Conservation (phyloP, 53 echinoderm and acorn worm species). For the Antedon mediterranea region DNA sequence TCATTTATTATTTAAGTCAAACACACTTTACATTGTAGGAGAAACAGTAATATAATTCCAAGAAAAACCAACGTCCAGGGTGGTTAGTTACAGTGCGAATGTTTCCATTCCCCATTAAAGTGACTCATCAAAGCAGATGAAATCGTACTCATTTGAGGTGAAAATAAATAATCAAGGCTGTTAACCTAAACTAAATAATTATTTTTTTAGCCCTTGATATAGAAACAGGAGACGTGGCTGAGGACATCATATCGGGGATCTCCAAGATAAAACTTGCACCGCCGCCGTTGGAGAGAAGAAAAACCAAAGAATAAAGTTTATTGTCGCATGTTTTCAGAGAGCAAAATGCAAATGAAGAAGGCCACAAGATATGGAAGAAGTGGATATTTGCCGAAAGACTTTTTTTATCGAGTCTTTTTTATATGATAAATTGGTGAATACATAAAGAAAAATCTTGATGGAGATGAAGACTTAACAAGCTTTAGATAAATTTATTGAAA, state of each 20-base stretch:
- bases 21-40: too few relatives aligned
- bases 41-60: too few relatives aligned
- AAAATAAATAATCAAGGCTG: too few relatives aligned
- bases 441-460: neutral
- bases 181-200: neutral
- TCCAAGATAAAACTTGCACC: slow-evolving; percentile 79
- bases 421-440: neutral
- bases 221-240: slow-evolving; percentile 73
- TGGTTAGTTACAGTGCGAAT: too few relatives aligned
- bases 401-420: neutral
- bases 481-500: neutral
- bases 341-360: neutral
- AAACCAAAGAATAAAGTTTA: slow-evolving; percentile 28
- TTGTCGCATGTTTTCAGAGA: neutral
- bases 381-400: neutral
- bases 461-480: neutral
- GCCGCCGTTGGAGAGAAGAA: slow-evolving; percentile 50
- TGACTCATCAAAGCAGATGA: too few relatives aligned
- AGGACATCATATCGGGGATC: slow-evolving; percentile 71
- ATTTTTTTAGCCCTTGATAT: slow-evolving; percentile 68
- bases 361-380: neutral
- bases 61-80: too few relatives aligned
- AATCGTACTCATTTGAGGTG: too few relatives aligned
- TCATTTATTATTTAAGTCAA: too few relatives aligned
- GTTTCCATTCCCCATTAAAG: too few relatives aligned